Conservation (phyloP, 1,140 invertebrate genomes). For the Aethina tumida region DNA sequence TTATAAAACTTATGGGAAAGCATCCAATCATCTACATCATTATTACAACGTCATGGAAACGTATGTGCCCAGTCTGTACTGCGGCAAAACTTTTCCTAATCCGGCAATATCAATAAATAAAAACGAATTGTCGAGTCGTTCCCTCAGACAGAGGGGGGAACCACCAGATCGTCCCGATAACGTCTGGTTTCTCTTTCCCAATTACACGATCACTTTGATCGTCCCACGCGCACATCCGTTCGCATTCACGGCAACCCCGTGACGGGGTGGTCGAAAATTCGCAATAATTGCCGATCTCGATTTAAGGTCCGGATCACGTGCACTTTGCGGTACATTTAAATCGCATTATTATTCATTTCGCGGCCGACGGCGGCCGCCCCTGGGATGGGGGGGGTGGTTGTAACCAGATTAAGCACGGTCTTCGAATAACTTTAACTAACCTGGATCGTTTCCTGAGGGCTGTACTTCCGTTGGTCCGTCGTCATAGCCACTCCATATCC, state of each 20-base stretch:
- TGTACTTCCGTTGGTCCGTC: conserved; percentile 21
- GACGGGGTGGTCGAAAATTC: not conserved
- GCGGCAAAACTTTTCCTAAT: too few relatives aligned
- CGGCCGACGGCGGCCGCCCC: not conserved
- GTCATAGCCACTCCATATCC: conserved; percentile 18
- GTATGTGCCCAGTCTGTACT: too few relatives aligned
- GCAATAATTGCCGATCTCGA: not conserved
- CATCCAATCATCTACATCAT: too few relatives aligned
- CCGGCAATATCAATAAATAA: too few relatives aligned
- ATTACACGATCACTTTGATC: too few relatives aligned
- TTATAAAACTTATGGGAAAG: too few relatives aligned
- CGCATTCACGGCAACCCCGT: not conserved
- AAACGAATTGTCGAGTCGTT: too few relatives aligned
- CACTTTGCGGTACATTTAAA: conserved; percentile 4
- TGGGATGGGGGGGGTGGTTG: conserved; percentile 1
- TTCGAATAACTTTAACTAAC: conserved; percentile 11
- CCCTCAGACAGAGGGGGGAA: too few relatives aligned
- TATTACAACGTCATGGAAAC: too few relatives aligned
- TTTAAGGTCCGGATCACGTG: conserved; percentile 1
- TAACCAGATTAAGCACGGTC: conserved; percentile 1
- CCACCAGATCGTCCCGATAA: too few relatives aligned
- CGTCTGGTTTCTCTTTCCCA: too few relatives aligned
- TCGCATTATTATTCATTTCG: not conserved
- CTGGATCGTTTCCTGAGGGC: conserved; percentile 25
- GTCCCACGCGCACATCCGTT: too few relatives aligned